Evolutionary conservation across 2,888 invertebrate species (phyloP), one percentile per base, ranked within the genome.

Genomic region (Amphipoea lucens): DNA sequence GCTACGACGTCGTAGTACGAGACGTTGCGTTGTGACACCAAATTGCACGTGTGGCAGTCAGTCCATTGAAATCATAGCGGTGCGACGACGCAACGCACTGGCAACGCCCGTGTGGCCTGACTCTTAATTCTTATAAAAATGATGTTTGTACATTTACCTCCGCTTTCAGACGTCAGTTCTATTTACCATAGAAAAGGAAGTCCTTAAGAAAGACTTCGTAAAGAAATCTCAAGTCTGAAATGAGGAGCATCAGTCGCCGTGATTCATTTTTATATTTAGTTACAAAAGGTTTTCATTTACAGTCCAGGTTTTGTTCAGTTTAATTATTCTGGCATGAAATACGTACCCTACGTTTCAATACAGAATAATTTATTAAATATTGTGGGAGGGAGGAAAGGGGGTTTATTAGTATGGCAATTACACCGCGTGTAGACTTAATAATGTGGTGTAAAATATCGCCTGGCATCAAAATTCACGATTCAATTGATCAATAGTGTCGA

Each of bases 401-500:
- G 69, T 20, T 45, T 12, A 20, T 48, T 62, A 29, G 29, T n/a
- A 17, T 45, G 29, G 2, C 14, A 40, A 45, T 51, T 54, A 51
- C 6, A 74, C 72, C 70, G 45, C 70, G 45, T 23, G 54, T 68
- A 17, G n/a, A 76, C 63, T 54, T 75, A 72, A 67, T 66, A 68
- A 74, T 48, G 40, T 23, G 20, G 40, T 62, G 54, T 42, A 29
- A 62, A 42, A 54, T 54, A 23, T 11, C n/a, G 48, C 48, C n/a
- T 68, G 45, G 36, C 68, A 70, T 29, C 42, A 63, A 68, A 69
- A 63, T 54, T 68, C n/a, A 40, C n/a, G 12, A 20, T n/a, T 23
- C 11, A 72, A 57, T 36, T 40, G 42, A 73, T 70, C 40, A 40
- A 62, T 69, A 62, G 17, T 42, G 14, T 48, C 5, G n/a, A 29